phyloP scores from a whole-genome alignment of 2,888 invertebrate genomes.

The Homarus gammarus region DNA sequence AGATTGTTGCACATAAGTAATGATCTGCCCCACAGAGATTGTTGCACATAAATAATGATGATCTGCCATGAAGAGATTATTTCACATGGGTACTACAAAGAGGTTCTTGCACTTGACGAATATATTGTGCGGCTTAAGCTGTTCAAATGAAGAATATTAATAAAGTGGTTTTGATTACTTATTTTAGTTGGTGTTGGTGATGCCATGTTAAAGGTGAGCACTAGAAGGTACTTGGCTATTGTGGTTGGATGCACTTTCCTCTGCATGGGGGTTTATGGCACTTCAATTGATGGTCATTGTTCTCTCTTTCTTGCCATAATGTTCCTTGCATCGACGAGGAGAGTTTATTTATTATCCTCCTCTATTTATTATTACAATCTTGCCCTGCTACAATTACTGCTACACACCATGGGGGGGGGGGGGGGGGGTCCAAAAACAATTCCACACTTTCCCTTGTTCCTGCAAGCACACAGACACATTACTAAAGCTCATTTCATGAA shows the following conservation, averaged over 20 bases:
- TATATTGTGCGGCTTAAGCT: constrained; percentile 54
- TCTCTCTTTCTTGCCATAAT: constrained; percentile 74
- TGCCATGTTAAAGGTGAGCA: constrained; percentile 75
- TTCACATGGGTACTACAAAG: constrained; percentile 10
- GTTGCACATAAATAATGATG: constrained; percentile 37
- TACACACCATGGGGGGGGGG: constrained; percentile 72
- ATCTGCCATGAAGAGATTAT: constrained; percentile 21
- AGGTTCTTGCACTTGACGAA: constrained; percentile 35
- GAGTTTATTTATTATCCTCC: constrained; percentile 57
- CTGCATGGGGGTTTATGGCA: constrained; percentile 69
- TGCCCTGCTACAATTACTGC: constrained; percentile 70
- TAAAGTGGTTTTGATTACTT: constrained; percentile 71
- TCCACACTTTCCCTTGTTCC: constrained; percentile 65
- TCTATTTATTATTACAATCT: constrained; percentile 70
- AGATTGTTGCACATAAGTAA: too few relatives aligned
- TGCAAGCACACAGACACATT: constrained; percentile 71
- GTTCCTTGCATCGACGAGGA: constrained; percentile 70
- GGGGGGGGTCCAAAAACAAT: constrained; percentile 66
- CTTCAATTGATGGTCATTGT: constrained; percentile 71
- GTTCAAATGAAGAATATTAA: constrained; percentile 54
- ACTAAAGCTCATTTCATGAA: constrained; percentile 71
- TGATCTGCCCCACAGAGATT: too few relatives aligned
- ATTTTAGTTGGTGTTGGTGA: constrained; percentile 76
- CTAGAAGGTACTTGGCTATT: constrained; percentile 76
- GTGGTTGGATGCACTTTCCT: constrained; percentile 74